Conservation (phyloP, 2,797 vertebrate genomes). For the Aselliscus stoliczkanus region DNA sequence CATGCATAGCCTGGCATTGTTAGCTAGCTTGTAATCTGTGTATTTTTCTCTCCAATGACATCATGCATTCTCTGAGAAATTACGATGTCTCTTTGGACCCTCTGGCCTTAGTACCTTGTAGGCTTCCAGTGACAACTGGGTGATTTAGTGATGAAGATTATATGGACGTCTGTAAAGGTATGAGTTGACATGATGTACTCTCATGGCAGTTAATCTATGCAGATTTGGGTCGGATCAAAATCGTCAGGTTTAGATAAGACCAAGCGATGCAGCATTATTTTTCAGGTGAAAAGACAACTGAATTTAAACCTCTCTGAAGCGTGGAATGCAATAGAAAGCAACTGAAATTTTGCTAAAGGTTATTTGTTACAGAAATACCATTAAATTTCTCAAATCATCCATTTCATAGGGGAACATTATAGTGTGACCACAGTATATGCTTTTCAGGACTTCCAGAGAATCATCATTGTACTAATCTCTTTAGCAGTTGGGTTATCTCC, state of each 20-base stretch:
- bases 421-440: background rate
- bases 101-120: background rate
- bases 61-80: background rate
- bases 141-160: background rate
- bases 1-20: background rate
- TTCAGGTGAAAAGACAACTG: background rate
- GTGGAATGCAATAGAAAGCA: background rate
- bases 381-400: background rate
- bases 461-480: background rate
- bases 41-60: background rate
- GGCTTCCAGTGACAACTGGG: background rate
- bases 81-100: background rate
- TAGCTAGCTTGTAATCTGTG: background rate
- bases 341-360: background rate
- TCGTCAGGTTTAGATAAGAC: conserved; percentile 6
- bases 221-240: background rate
- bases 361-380: background rate
- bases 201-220: background rate
- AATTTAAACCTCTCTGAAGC: conserved; percentile 2
- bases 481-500: background rate
- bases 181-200: background rate
- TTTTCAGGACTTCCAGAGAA: background rate
- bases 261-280: background rate
- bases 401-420: background rate
- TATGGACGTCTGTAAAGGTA: background rate